Conservation (phyloP, 2,888 invertebrate species). For the Meghimatium bilineatum region DNA sequence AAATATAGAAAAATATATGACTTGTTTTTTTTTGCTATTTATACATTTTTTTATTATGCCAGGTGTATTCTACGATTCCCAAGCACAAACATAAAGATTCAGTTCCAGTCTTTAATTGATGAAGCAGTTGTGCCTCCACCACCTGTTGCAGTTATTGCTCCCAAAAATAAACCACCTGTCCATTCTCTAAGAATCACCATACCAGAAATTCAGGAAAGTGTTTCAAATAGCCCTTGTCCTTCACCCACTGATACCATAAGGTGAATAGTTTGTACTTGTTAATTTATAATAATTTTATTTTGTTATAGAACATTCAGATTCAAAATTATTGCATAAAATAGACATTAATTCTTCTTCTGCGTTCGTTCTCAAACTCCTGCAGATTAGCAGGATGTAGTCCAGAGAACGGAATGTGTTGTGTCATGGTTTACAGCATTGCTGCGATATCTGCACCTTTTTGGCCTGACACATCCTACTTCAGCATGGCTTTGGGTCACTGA, state of each 20-base stretch:
- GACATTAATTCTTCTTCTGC: too few species aligned
- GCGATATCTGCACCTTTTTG: too few species aligned
- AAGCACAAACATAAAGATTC: conserved; percentile 95
- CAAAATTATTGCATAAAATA: not conserved
- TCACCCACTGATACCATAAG: conserved; percentile 77
- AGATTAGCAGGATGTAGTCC: too few species aligned
- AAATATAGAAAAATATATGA: too few species aligned
- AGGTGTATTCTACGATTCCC: conserved; percentile 97
- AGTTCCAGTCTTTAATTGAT: conserved; percentile 94
- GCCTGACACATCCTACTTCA: too few species aligned
- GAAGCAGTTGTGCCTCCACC: conserved; percentile 73
- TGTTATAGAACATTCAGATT: not conserved
- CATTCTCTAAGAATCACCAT: conserved; percentile 90
- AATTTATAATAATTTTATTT: not conserved
- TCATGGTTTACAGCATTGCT: too few species aligned
- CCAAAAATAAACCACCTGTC: conserved; percentile 79
- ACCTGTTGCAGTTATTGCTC: conserved; percentile 55
- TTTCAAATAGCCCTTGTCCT: conserved; percentile 81
- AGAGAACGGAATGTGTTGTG: too few species aligned
- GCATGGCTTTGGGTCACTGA: too few species aligned
- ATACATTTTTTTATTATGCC: conserved; percentile 62
- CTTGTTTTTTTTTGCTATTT: not conserved
- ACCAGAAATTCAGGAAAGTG: conserved; percentile 81
- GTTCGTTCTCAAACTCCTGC: too few species aligned
- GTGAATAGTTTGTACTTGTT: conserved; percentile 56